Evolutionary conservation across 2,888 invertebrate genomes (phyloP), one percentile per base, ranked within the genome.

Genomic region (Lasioglossum morio): DNA sequence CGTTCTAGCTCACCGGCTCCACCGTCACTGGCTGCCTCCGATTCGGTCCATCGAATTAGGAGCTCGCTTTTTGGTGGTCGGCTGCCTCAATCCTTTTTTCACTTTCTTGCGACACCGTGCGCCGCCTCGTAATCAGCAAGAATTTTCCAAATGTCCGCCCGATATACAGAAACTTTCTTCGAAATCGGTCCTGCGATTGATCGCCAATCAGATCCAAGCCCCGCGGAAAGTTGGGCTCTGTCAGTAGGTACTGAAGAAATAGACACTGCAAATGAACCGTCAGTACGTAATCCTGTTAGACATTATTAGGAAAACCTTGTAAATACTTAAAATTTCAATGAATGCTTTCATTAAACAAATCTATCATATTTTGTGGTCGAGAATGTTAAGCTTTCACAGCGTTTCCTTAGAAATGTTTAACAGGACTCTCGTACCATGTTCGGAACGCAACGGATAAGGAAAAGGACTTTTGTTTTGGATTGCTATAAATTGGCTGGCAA

Each of bases 11-110:
- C 81, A 57, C 79, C 89, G n/a, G 81, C 85, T 76, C 80, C 77
- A 53, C n/a, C 84, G 80, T 77, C 82, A 73, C 76, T 69, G 81
- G 37, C 84, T 85, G 53, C 86, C 84, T 72, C 74, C 84, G 83
- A 87, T 83, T 85, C 89, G 80, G 84, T 72, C 87, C 86, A 77
- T 82, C 87, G 91, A 91, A 91, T 91, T 91, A 91, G 90, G 91
- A 83, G 83, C 87, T 88, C 87, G 83, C 87, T 91, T 91, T 91
- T 91, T 91, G 91, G 91, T 91, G 87, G 90, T 90, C 91, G 90
- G 79, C 85, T 77, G 87, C 60, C 85, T 87, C 87, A 85, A 87
- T 86, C 72, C 66, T 85, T 89, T 89, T 83, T 81, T 82, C 27
- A 43, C 79, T 70, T 84, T 70, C 82, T 78, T 79, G 60, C 75